phyloP scores from a whole-genome alignment of 2,797 vertebrate species.

The Chromis chromis region DNA sequence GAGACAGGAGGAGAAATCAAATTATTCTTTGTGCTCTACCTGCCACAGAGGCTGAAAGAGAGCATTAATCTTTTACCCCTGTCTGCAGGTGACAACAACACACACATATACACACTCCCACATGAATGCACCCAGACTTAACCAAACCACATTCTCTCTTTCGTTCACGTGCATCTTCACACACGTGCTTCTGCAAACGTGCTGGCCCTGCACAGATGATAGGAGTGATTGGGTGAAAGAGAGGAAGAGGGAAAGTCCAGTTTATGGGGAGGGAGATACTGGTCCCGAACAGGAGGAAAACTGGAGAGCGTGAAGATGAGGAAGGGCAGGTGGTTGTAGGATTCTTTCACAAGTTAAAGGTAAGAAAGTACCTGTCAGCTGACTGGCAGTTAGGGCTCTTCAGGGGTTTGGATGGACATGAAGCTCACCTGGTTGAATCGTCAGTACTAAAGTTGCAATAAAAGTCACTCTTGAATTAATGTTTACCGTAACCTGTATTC shows the following conservation, averaged over 20 bases:
- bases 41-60: slow-evolving; percentile 76
- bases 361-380: not conserved
- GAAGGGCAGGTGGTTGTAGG: not conserved
- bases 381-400: slow-evolving; percentile 21
- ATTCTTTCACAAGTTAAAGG: slow-evolving; percentile 4
- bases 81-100: slow-evolving; percentile 78
- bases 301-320: slow-evolving; percentile 1
- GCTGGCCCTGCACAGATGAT: slow-evolving; percentile 45
- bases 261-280: not conserved
- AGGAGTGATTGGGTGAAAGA: slow-evolving; percentile 9
- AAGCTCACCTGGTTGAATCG: slow-evolving; percentile 7
- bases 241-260: not conserved
- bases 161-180: slow-evolving; percentile 47
- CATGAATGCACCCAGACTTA: slow-evolving; percentile 29
- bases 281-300: slow-evolving; percentile 12
- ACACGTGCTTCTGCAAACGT: slow-evolving; percentile 41
- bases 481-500: not conserved
- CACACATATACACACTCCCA: slow-evolving; percentile 8
- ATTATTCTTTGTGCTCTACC: slow-evolving; percentile 82
- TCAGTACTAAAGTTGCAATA: not conserved
- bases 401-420: not conserved
- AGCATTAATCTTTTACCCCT: slow-evolving; percentile 80
- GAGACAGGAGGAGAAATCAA: slow-evolving; percentile 79
- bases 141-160: slow-evolving; percentile 54
- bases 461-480: not conserved